phyloP scores from a whole-genome alignment of 1,140 invertebrate genomes.

The Drosophila busckii region DNA sequence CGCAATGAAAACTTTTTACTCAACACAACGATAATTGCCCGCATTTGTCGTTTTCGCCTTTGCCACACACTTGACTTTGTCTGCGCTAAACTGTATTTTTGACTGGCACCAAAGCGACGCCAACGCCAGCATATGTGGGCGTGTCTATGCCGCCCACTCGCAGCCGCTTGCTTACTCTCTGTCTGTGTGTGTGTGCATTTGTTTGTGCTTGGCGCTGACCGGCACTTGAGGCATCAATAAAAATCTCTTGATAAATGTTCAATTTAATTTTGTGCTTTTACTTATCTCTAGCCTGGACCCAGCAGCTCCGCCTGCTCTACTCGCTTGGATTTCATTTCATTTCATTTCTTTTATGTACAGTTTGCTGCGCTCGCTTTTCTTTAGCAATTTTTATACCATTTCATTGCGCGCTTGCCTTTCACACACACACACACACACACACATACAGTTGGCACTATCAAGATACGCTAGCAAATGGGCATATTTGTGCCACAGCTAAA shows the following conservation, averaged over 20 bases:
- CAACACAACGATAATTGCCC: slow-evolving; percentile 75
- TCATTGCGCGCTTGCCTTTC: slow-evolving; percentile 50
- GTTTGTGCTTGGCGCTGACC: slow-evolving; percentile 31
- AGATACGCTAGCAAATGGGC: slow-evolving; percentile 51
- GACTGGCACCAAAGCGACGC: too few relatives aligned
- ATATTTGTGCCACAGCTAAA: slow-evolving; percentile 60
- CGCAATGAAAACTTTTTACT: slow-evolving; percentile 75
- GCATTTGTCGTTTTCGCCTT: slow-evolving; percentile 56
- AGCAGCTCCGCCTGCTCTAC: neutral
- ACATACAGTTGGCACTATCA: too few relatives aligned
- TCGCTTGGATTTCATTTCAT: neutral
- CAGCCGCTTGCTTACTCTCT: too few relatives aligned
- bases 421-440: too few relatives aligned
- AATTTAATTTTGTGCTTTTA: slow-evolving; percentile 78
- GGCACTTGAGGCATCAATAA: slow-evolving; percentile 70
- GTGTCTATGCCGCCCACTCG: too few relatives aligned
- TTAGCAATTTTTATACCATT: slow-evolving; percentile 39
- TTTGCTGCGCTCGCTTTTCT: slow-evolving; percentile 8
- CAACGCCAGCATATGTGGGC: slow-evolving; percentile 3
- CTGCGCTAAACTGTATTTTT: neutral
- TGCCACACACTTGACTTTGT: slow-evolving; percentile 61
- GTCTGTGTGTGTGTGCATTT: slow-evolving; percentile 17
- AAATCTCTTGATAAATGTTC: slow-evolving; percentile 78
- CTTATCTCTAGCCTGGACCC: slow-evolving; percentile 50
- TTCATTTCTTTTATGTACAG: slow-evolving; percentile 36